Base-by-base conservation (phyloP, 2,113 vertebrate species). In the Anarhynchus alexandrinus region DNA sequence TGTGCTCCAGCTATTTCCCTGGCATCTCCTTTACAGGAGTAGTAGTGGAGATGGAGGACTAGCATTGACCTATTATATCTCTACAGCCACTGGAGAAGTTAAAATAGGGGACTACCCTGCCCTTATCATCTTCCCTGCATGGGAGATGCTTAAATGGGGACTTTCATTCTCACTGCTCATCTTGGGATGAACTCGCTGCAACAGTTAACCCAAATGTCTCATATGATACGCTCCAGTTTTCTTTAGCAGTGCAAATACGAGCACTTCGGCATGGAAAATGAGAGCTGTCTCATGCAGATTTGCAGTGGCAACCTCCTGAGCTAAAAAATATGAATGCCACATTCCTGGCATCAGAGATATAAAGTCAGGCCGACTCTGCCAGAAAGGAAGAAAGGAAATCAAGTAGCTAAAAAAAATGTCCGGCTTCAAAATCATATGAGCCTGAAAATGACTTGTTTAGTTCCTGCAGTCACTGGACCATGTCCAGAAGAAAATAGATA, bases 281-380 rank as follows among this genome's bases (percentile, higher is more conserved):
- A 71, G 54, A 79, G 26, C 23, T 1, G 0, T 47, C 49, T 73
- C 58, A 71, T 25, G 36, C 34, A 93, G 67, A 77, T 93, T 83
- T 87, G 45, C 84, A 86, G 67, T 34, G 67, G 74, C 21, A 78
- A 81, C 38, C 54, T 91, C 51, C 55, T 47, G 49, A 87, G 78
- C 34, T 92, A 87, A 81, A 92, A 92, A 93, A 64, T n/a, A 94
- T 10, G 27, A 94, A 89, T 87, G 81, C 18, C 45, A 73, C n/a
- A 82, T 54, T 89, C 58, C 84, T 95, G 91, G 85, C 66, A 93
- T 70, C 64, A 76, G 54, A 64, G 34, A 57, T 43, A 61, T 1
- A n/a, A 88, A 90, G 40, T 62, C 66, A 93, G 78, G 32, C 32
- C 0, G 4, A 51, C 38, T 73, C 47, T 95, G 54, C 26, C 78